Evolutionary conservation across 2,797 vertebrate genomes (phyloP), one percentile per base, ranked within the genome.

Genomic region (Takifugu rubripes): DNA sequence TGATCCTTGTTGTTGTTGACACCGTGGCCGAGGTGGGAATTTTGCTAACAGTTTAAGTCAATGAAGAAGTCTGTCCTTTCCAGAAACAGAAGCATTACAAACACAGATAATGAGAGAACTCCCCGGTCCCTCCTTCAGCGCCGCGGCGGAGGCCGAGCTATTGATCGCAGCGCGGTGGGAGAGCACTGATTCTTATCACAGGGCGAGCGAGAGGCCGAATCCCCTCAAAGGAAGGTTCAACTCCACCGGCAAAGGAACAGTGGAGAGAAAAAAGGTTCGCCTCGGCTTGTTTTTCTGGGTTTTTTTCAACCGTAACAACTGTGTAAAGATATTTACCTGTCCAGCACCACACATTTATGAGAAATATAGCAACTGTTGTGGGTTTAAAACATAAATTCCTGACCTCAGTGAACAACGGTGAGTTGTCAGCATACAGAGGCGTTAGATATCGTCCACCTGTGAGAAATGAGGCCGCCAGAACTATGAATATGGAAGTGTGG

Each of bases 131-230:
- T 12, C 70, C 64, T 59, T 27, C 31, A 60, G 29, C 67, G 74
- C 61, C 53, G 49, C 27, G 29, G 64, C 53, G 68, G 62, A 79
- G 40, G 68, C 72, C 44, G 17, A 59, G 59, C 64, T 69, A 83
- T 84, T 75, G 82, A 84, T 81, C 74, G 64, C 59, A 40, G 51
- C 72, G 75, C 70, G 25, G 80, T 61, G 72, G 75, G 79, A 69
- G 81, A 33, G 31, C 31, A 33, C 31, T 33, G 31, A 33, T 33
- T 10, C 10, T 10, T 10, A 33, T 33, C 31, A 70, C 54, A 8
- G 57, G 49, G 61, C 64, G 77, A 76, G 62, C 52, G 65, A 66
- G 65, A 57, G 51, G 68, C 69, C 7, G 9, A 33, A 33, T 68
- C 73, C 64, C 73, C 64, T 77, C 63, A 51, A 61, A 25, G 17